Percentiles rank a stretch among this genome's conserved stretches.
Conservation (phyloP, 1,140 invertebrate species). For the Xylocopa sonorina region DNA sequence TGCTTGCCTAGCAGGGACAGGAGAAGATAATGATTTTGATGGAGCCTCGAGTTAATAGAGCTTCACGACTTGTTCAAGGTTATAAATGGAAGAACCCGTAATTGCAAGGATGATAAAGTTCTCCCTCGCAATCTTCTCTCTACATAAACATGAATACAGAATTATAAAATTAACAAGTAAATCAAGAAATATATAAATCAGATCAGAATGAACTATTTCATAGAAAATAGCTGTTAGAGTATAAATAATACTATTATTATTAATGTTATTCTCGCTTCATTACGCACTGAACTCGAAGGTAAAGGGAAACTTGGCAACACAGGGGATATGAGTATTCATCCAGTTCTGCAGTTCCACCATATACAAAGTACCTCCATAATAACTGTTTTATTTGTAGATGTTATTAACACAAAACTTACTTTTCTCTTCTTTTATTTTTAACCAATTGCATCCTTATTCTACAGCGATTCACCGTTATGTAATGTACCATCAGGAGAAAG, state of each 20-base stretch:
- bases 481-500: too few species aligned
- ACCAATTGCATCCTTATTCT: background rate
- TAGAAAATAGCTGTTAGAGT: too few species aligned
- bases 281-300: constrained; percentile 28
- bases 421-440: background rate
- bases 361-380: too few species aligned
- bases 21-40: constrained; percentile 30
- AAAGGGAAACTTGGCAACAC: constrained; percentile 46
- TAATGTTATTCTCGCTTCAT: too few species aligned
- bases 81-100: background rate
- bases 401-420: background rate
- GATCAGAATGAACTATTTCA: too few species aligned
- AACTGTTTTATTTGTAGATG: constrained; percentile 6
- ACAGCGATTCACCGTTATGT: background rate
- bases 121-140: background rate
- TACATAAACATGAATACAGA: too few species aligned
- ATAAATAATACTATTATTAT: too few species aligned
- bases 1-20: constrained; percentile 23
- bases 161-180: too few species aligned
- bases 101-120: background rate
- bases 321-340: constrained; percentile 22
- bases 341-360: constrained; percentile 13
- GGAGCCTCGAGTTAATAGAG: constrained; percentile 21
- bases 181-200: too few species aligned
- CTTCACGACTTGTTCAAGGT: constrained; percentile 13